Conservation (phyloP, 2,888 invertebrate species). For the Mythimna loreyi region DNA sequence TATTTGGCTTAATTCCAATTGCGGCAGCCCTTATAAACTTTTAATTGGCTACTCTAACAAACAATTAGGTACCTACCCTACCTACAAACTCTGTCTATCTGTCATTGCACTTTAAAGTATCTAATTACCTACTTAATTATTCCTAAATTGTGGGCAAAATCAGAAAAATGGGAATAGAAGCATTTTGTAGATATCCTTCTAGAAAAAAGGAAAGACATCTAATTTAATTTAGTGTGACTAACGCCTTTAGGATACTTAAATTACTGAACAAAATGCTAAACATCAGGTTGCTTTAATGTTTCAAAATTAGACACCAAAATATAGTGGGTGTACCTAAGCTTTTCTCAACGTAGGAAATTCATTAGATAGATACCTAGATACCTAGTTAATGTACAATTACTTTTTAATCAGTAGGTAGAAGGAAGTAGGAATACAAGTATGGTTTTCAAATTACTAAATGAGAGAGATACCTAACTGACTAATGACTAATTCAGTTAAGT, state of each 20-base stretch:
- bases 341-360: conserved; percentile 1
- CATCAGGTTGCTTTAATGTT: conserved; percentile 5
- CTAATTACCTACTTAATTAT: background rate
- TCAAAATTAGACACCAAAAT: conserved; percentile 10
- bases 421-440: background rate
- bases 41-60: conserved; percentile 77
- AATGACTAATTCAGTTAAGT: too few relatives aligned
- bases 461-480: background rate
- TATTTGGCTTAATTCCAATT: conserved; percentile 76
- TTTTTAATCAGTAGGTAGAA: background rate
- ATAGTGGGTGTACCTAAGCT: background rate
- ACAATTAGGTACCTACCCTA: conserved; percentile 57
- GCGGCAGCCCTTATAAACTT: conserved; percentile 75
- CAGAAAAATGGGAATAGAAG: background rate
- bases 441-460: background rate
- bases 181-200: background rate
- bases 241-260: conserved; percentile 30
- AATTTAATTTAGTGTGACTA: conserved; percentile 26
- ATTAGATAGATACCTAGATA: background rate
- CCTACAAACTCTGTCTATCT: conserved; percentile 61
- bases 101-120: conserved; percentile 57
- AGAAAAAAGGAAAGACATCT: conserved; percentile 5
- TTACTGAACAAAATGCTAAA: conserved; percentile 21
- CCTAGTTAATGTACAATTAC: conserved; percentile 13
- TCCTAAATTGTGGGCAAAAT: conserved; percentile 18